phyloP scores from a whole-genome alignment of 2,888 invertebrate species.

The Platycheirus albimanus region DNA sequence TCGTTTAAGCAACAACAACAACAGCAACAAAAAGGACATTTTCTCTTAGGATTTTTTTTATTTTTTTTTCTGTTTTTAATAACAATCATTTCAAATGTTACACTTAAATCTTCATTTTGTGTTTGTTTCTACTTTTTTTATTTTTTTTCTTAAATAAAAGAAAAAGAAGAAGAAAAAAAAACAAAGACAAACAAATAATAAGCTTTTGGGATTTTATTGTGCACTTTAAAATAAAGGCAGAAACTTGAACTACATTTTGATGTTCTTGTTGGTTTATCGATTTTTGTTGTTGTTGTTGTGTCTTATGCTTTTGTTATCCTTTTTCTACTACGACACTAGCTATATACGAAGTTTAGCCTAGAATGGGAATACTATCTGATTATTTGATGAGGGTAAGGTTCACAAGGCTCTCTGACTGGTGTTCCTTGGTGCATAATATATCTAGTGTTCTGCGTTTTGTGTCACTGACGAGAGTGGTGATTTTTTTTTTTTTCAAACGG shows the following conservation, averaged over 20 bases:
- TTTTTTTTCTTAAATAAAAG: background rate
- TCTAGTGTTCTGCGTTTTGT: background rate
- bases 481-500: no score
- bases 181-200: slow-evolving; percentile 12
- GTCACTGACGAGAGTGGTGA: background rate
- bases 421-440: slow-evolving; percentile 16
- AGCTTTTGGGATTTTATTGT: slow-evolving; percentile 44
- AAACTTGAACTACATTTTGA: slow-evolving; percentile 64
- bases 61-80: background rate
- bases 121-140: no score
- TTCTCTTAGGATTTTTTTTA: background rate
- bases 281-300: slow-evolving; percentile 28
- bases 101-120: background rate
- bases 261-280: slow-evolving; percentile 52
- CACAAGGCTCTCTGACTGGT: slow-evolving; percentile 34
- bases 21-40: background rate
- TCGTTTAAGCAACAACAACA: no score
- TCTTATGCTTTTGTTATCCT: no score
- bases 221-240: slow-evolving; percentile 39
- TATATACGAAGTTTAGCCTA: no score
- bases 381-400: slow-evolving; percentile 47
- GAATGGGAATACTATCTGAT: slow-evolving; percentile 47
- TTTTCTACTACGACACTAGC: no score
- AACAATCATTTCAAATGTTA: slow-evolving; percentile 2
- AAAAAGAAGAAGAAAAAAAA: background rate